Conservation (phyloP, 1,140 invertebrate genomes). For the Heliconius melpomene region DNA sequence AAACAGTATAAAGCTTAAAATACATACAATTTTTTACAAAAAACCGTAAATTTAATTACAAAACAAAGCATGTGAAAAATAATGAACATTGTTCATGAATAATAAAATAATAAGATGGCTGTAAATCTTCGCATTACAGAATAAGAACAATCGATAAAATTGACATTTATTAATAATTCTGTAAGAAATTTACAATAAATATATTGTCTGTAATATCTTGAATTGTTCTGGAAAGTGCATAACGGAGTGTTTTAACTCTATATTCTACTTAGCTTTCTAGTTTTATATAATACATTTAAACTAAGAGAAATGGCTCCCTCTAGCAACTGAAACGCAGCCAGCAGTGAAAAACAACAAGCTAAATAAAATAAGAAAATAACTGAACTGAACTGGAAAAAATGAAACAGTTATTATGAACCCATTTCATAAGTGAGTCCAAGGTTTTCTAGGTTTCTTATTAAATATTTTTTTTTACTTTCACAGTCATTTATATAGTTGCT, state of each 20-base stretch:
- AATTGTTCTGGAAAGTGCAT: too few species aligned
- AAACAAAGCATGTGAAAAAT: not conserved
- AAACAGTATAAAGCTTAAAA: not conserved
- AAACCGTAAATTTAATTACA: not conserved
- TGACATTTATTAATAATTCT: not conserved
- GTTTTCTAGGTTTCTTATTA: slow-evolving; percentile 14
- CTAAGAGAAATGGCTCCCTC: too few species aligned
- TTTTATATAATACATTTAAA: too few species aligned
- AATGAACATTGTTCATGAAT: not conserved
- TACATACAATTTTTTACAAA: not conserved
- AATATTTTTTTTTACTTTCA: slow-evolving; percentile 14
- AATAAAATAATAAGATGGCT: not conserved
- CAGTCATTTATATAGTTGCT: slow-evolving; percentile 18
- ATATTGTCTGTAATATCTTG: too few species aligned
- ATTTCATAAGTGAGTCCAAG: slow-evolving; percentile 15
- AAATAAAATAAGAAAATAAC: slow-evolving; percentile 10
- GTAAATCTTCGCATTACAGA: not conserved
- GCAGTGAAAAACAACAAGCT: not conserved
- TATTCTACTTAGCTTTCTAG: too few species aligned
- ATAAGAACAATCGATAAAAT: not conserved
- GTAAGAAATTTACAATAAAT: too few species aligned
- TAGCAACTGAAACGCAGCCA: not conserved
- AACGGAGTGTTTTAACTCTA: too few species aligned
- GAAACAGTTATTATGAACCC: slow-evolving; percentile 17
- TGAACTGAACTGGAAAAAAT: slow-evolving; percentile 12